Evolutionary conservation across 2,888 invertebrate species (phyloP), one percentile per base, ranked within the genome.

Genomic region (Crossocerus cetratus): DNA sequence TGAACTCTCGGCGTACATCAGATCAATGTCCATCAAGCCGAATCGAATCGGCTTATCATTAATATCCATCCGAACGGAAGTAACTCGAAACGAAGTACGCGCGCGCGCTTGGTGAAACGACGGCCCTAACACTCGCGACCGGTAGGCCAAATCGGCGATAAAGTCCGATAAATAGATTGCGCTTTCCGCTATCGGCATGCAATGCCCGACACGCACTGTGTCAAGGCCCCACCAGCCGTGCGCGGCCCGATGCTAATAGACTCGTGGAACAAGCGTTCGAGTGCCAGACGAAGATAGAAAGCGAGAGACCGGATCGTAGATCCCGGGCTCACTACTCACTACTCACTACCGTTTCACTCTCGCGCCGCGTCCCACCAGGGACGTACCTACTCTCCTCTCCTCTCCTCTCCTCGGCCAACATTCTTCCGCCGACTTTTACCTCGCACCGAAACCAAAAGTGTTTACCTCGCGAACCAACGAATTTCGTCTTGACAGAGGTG

Each of bases 111-210:
- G 23, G 3, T 5, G 32, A 32, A 5, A 32, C 0, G 11, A 11
- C 3, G 32, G 55, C 16, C 32, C 5, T n/a, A 13, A 44, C n/a
- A n/a, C n/a, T n/a, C n/a, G 21, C 58, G 32, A 22, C 80, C 65
- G 62, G 70, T 80, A 78, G 80, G 82, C 82, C 79, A 87, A 88
- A 87, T 86, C 79, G 82, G 16, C 78, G 76, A 73, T 89, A 88
- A 89, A 86, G 81, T 82, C 82, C 85, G 88, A 89, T 89, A 89
- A 89, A 87, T 87, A 87, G 87, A 88, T 88, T 88, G 88, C 86
- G 86, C 85, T 89, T 89, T 89, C 88, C 88, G 89, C 87, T 88
- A 88, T 88, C 87, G 86, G 86, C 80, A 86, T 87, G 87, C 86
- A 86, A 88, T 84, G 85, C 86, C 83, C 81, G 85, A 86, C 88